phyloP scores from a whole-genome alignment of 2,888 invertebrate genomes.

The Drosophila paramelanica region DNA sequence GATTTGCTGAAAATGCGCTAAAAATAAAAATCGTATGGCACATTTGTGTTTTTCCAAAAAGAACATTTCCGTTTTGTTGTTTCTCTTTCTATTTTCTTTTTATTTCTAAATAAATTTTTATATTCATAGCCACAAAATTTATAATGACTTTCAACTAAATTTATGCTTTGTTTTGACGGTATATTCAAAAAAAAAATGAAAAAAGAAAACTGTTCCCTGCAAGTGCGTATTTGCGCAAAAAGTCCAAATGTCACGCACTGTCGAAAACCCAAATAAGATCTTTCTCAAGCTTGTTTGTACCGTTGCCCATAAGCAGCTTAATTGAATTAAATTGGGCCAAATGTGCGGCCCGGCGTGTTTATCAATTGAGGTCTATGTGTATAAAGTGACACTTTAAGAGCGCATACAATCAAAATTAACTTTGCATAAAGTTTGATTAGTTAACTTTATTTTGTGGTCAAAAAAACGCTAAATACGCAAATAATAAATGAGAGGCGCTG shows the following conservation, averaged over 20 bases:
- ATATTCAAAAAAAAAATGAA: slow-evolving; percentile 2
- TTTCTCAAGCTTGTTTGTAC: slow-evolving; percentile 24
- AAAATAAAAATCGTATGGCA: slow-evolving; percentile 40
- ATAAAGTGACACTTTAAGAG: slow-evolving; percentile 48
- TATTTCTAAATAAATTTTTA: slow-evolving; percentile 4
- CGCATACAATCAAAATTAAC: slow-evolving; percentile 50
- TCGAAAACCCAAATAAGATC: slow-evolving; percentile 6
- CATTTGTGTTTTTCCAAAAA: slow-evolving; percentile 35
- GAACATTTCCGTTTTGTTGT: slow-evolving; percentile 59
- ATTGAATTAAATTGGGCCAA: slow-evolving; percentile 75
- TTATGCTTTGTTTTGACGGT: slow-evolving; percentile 45
- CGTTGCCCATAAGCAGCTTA: slow-evolving; percentile 59
- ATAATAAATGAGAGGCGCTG: slow-evolving; percentile 36
- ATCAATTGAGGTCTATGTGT: slow-evolving; percentile 51
- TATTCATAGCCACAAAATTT: slow-evolving; percentile 5
- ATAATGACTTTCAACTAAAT: slow-evolving; percentile 15
- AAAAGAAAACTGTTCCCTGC: slow-evolving; percentile 6
- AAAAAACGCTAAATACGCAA: slow-evolving; percentile 8
- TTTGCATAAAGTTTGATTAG: slow-evolving; percentile 58
- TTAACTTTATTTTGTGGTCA: slow-evolving; percentile 39
- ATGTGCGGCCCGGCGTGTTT: slow-evolving; percentile 51
- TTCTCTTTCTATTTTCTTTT: slow-evolving; percentile 10
- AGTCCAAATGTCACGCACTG: slow-evolving; percentile 39
- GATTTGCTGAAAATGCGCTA: slow-evolving; percentile 33
- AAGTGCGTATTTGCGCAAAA: slow-evolving; percentile 22